A percentile compares a stretch with the other conserved stretches of the same genome.
phyloP scores from a whole-genome alignment of 2,113 vertebrate species.

The Puntigrus tetrazona region DNA sequence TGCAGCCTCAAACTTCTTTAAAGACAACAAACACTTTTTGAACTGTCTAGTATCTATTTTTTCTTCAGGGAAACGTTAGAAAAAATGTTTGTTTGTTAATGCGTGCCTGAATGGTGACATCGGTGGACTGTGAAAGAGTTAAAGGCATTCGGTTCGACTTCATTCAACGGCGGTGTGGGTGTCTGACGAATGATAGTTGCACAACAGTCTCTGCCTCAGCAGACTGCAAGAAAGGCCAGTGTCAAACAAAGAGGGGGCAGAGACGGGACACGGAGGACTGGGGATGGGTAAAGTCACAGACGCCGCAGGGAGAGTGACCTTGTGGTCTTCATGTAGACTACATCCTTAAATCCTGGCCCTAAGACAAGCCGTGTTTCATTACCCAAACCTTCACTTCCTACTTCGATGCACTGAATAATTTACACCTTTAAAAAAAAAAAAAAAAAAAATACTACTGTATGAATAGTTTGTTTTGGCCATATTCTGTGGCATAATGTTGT shows the following conservation, averaged over 20 bases:
- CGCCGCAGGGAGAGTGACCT: constrained; percentile 3
- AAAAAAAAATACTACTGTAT: too few relatives aligned
- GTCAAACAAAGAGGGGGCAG: constrained; percentile 15
- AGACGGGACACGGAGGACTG: background rate
- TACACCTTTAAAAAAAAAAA: too few relatives aligned
- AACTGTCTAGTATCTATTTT: too few relatives aligned
- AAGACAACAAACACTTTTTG: too few relatives aligned
- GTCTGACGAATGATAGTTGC: background rate
- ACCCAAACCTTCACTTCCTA: background rate
- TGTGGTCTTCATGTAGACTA: background rate
- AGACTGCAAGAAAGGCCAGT: constrained; percentile 21
- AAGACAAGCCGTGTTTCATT: background rate
- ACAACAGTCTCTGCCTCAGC: constrained; percentile 1
- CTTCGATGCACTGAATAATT: background rate
- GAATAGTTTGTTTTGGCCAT: background rate
- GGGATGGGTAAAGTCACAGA: constrained; percentile 1
- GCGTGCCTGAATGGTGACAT: background rate
- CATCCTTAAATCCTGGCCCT: background rate
- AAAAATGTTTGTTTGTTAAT: too few relatives aligned
- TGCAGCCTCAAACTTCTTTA: too few relatives aligned
- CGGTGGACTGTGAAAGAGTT: background rate
- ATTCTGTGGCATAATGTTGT: background rate
- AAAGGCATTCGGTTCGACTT: background rate
- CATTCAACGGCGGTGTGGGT: background rate
- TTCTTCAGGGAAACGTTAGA: too few relatives aligned